These are phyloP conservation scores for Sminthurides aquaticus DNA, from an alignment of 2,888 invertebrate species.

Conservation along the genomic window DNA sequence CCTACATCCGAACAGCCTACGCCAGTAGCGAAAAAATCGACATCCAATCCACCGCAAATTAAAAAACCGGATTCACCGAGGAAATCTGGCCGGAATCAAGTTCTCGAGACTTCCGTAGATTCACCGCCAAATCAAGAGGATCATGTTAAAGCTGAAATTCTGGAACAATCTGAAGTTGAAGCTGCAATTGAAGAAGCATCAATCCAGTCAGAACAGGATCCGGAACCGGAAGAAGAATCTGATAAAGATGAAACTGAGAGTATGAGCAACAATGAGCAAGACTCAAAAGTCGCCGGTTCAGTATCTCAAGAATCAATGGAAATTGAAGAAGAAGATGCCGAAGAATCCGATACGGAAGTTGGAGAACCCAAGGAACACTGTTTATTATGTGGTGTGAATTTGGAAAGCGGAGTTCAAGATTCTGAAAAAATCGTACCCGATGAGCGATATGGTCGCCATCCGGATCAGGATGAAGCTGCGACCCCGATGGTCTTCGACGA, in stretches of 20 bases:
- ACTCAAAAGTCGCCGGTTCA: too few relatives aligned
- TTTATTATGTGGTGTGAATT: not conserved
- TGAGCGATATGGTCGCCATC: too few relatives aligned
- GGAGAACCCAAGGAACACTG: slow-evolving; percentile 1
- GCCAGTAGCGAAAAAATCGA: too few relatives aligned
- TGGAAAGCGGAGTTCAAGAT: not conserved
- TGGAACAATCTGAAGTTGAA: not conserved
- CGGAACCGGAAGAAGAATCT: not conserved
- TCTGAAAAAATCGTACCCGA: too few relatives aligned
- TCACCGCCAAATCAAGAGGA: too few relatives aligned
- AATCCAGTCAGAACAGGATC: too few relatives aligned
- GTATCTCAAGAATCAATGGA: not conserved
- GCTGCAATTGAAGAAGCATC: not conserved
- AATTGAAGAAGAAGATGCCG: not conserved
- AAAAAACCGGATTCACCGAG: too few relatives aligned
- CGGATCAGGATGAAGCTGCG: not conserved
- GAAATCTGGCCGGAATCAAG: too few relatives aligned
- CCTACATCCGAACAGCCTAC: not conserved
- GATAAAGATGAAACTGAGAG: not conserved
- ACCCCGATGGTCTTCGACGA: too few relatives aligned
- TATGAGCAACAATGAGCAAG: not conserved
- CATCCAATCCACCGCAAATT: too few relatives aligned
- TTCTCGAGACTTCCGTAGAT: too few relatives aligned
- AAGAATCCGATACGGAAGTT: not conserved
- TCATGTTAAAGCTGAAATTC: not conserved